Base-by-base conservation (phyloP, 2,797 vertebrate genomes). In the Rhyacichthys aspro region DNA sequence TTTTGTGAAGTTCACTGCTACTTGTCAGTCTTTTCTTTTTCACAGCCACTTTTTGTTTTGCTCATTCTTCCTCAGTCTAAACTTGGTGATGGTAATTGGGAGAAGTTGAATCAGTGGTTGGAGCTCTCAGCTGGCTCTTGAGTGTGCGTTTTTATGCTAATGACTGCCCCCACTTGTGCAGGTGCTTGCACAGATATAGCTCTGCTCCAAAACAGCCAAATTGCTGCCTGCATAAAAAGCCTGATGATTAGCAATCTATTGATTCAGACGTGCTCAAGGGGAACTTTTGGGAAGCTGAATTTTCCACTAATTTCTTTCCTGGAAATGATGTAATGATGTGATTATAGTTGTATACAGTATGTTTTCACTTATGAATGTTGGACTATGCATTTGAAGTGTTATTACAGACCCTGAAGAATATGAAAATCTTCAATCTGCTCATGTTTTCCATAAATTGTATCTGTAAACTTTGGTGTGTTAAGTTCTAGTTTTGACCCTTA, bases 31-130 rank as follows among this genome's bases (percentile, higher is more conserved):
- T 61, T 18, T 52, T 52, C 43, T 37, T 16, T 37, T 28, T 52
- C 42, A 14, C 34, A 55, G 23, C 37, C 42, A 9, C 11, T 28
- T 28, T 28, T 28, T 28, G 23, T 64, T 57, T 44, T 52, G 34
- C 70, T 37, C 49, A 37, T 46, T 52, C 33, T 43, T 58, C 9
- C 46, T 28, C 37, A 43, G 39, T 12, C 55, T 47, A 54, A 71
- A 85, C 63, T 58, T 60, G 49, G 39, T 54, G 56, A 52, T 55
- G 63, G 38, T 82, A 80, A 75, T 79, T 78, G 58, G 50, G 41
- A 55, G 57, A 74, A 55, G 60, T 67, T 75, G 64, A 36, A 59
- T 59, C 11, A 0, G 32, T 5, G 16, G 15, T 64, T 70, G 63
- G 16, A 71, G 55, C 16, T 59, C 56, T 48, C 66, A 69, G 75